Percentiles rank a stretch among this genome's conserved stretches.
Evolutionary conservation across 1,140 invertebrate species (phyloP).

Genomic region (Nasonia vitripennis): DNA sequence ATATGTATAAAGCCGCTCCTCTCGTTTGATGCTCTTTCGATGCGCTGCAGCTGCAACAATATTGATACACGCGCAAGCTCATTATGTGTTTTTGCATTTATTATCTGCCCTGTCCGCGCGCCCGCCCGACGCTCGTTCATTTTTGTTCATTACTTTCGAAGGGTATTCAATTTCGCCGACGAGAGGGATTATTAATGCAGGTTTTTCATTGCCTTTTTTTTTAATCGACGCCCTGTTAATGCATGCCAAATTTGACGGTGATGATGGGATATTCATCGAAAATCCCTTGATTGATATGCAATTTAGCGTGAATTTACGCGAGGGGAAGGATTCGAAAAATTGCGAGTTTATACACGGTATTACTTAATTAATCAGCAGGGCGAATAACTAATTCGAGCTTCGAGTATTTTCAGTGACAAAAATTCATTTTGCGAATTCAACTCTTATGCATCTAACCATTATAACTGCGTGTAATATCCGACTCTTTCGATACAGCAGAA

Average conservation of each 20-base stretch:
- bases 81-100: constrained; percentile 30
- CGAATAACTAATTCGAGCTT: no score
- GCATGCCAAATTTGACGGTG: neutral
- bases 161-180: neutral
- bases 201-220: neutral
- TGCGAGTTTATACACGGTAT: no score
- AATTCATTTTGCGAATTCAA: no score
- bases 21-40: constrained; percentile 31
- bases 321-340: no score
- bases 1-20: constrained; percentile 39
- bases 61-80: neutral
- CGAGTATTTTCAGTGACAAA: no score
- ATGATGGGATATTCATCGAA: no score
- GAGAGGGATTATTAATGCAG: neutral
- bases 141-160: neutral
- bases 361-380: no score
- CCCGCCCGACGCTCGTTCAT: neutral
- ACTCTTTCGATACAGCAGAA: no score
- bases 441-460: no score
- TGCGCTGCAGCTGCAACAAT: neutral
- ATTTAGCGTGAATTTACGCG: no score
- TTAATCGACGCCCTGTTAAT: neutral
- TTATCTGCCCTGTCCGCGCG: neutral
- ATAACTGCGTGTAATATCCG: no score
- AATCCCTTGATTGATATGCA: no score